A percentile compares a stretch with the other conserved stretches of the same genome.
phyloP scores from a whole-genome alignment of 2,113 vertebrate species.

The Talpa occidentalis region DNA sequence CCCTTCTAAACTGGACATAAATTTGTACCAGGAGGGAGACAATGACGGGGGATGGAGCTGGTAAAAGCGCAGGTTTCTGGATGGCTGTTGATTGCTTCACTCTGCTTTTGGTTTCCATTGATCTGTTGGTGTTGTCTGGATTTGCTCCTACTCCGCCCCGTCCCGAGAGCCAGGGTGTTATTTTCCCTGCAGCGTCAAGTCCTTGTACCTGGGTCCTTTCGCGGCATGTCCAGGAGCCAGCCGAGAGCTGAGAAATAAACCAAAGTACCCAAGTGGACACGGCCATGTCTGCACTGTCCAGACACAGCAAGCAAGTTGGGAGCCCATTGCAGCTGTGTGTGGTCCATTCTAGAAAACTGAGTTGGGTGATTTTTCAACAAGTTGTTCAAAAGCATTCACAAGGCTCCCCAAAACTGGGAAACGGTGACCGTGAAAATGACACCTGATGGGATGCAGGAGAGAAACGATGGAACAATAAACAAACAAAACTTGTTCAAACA shows the following conservation, averaged over 20 bases:
- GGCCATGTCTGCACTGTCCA: background rate
- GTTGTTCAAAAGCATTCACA: background rate
- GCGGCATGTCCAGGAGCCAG: background rate
- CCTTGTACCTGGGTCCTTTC: background rate
- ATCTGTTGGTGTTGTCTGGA: slow-evolving; percentile 43
- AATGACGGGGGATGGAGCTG: background rate
- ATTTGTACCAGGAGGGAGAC: background rate
- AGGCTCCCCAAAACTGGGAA: background rate
- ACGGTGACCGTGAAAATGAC: background rate
- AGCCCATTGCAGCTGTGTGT: background rate
- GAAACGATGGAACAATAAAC: background rate
- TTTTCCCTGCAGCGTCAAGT: slow-evolving; percentile 29
- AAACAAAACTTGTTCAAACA: background rate
- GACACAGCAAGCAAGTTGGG: background rate
- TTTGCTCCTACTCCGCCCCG: background rate
- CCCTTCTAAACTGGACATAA: background rate
- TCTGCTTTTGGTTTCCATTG: slow-evolving; percentile 61
- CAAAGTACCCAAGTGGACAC: background rate
- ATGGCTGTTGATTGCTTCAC: slow-evolving; percentile 26
- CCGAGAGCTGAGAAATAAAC: slow-evolving; percentile 23
- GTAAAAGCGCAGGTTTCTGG: background rate
- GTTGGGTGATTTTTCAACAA: background rate
- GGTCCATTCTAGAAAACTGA: slow-evolving; percentile 14
- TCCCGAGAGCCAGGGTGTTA: slow-evolving; percentile 1
- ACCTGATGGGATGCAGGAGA: background rate